These are phyloP conservation scores for Hippoglossus hippoglossus DNA, from an alignment of 2,797 vertebrate species.

Conservation along the genomic window DNA sequence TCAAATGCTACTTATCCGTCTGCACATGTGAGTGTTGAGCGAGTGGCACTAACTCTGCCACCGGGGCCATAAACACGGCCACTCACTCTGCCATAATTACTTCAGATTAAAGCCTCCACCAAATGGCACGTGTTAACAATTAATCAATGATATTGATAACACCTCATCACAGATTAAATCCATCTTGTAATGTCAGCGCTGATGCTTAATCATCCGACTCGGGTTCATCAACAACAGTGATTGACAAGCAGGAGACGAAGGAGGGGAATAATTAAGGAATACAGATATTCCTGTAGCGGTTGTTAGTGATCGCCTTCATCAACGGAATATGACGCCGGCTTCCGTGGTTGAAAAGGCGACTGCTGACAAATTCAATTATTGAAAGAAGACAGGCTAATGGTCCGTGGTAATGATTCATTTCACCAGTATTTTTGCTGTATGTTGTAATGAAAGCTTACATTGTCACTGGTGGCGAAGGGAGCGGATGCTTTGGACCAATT, in stretches of 20 bases:
- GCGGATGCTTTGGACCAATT: constrained; percentile 61
- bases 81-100: constrained; percentile 27
- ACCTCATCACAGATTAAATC: constrained; percentile 55
- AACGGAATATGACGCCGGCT: constrained; percentile 88
- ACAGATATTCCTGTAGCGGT: constrained; percentile 32
- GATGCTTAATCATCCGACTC: constrained; percentile 53
- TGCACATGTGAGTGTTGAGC: constrained; percentile 22
- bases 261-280: constrained; percentile 34
- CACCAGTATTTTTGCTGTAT: constrained; percentile 92
- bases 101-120: constrained; percentile 46
- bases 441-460: constrained; percentile 90
- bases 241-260: constrained; percentile 58
- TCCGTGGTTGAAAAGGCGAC: constrained; percentile 92
- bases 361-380: constrained; percentile 99
- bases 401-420: constrained; percentile 95
- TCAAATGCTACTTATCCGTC: constrained; percentile 48
- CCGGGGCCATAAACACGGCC: no score
- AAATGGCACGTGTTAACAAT: constrained; percentile 35
- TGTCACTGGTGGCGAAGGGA: constrained; percentile 84
- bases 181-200: constrained; percentile 40
- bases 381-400: constrained; percentile 95
- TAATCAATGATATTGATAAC: constrained; percentile 71
- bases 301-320: constrained; percentile 85
- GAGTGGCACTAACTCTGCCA: constrained; percentile 21
- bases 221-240: constrained; percentile 64